phyloP scores from a whole-genome alignment of 1,140 invertebrate species.

The Ceratosolen solmsi region DNA sequence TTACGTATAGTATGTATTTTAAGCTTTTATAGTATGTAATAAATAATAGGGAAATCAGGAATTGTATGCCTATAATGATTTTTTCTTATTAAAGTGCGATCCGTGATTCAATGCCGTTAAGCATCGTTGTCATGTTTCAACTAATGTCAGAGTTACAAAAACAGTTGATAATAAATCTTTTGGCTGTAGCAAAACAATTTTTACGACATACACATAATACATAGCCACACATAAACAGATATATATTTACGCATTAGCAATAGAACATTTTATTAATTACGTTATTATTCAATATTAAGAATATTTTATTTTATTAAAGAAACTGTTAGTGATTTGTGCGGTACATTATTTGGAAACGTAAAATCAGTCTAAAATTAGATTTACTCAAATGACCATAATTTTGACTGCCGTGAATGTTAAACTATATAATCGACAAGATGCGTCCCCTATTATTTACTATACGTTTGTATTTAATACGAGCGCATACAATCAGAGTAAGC shows the following conservation, averaged over 20 bases:
- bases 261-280: neutral
- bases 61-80: neutral
- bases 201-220: neutral
- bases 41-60: neutral
- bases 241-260: too few species aligned
- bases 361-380: too few species aligned
- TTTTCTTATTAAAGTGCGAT: neutral
- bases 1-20: constrained; percentile 27
- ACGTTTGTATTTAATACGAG: neutral
- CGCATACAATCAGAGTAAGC: neutral
- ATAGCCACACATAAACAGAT: neutral
- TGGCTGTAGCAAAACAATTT: neutral
- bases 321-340: too few species aligned
- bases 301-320: neutral
- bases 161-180: too few species aligned
- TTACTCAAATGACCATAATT: too few species aligned
- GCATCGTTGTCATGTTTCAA: too few species aligned
- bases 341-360: too few species aligned
- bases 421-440: too few species aligned
- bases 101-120: too few species aligned
- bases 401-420: too few species aligned
- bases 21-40: constrained; percentile 8
- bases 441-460: too few species aligned
- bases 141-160: too few species aligned
- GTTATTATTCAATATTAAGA: neutral